phyloP scores from a whole-genome alignment of 1,140 invertebrate species.

The Tribolium castaneum region DNA sequence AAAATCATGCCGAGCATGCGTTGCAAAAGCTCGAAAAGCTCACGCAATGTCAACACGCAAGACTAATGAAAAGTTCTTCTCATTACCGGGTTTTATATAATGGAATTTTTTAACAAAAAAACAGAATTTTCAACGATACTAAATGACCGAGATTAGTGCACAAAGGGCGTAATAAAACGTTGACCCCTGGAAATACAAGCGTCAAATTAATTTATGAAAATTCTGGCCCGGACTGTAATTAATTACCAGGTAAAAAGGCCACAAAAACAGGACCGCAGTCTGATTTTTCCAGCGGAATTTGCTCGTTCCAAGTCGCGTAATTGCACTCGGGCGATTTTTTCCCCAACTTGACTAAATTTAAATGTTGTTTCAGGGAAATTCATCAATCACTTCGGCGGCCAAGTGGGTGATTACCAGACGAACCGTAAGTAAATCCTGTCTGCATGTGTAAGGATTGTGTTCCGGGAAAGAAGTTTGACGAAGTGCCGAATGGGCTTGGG shows the following conservation, averaged over 20 bases:
- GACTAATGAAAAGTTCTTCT: constrained; percentile 38
- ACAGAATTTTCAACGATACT: constrained; percentile 6
- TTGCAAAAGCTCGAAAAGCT: constrained; percentile 7
- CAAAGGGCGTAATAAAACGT: constrained; percentile 25
- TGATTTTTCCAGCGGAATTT: constrained; percentile 21
- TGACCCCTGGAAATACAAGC: constrained; percentile 14
- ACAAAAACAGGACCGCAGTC: constrained; percentile 17
- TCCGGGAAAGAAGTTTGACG: background rate
- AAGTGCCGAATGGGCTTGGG: background rate
- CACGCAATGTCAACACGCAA: constrained; percentile 40
- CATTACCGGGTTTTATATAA: constrained; percentile 36
- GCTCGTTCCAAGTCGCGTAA: constrained; percentile 22
- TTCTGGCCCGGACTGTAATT: constrained; percentile 5
- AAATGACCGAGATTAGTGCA: constrained; percentile 23
- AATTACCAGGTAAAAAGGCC: constrained; percentile 38
- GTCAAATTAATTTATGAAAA: constrained; percentile 36
- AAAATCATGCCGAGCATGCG: constrained; percentile 34
- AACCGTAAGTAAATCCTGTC: constrained; percentile 55
- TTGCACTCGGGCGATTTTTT: constrained; percentile 17
- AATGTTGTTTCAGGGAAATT: constrained; percentile 58
- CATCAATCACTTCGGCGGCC: constrained; percentile 57
- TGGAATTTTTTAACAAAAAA: constrained; percentile 38
- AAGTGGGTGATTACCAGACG: constrained; percentile 55
- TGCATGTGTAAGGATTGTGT: constrained; percentile 7
- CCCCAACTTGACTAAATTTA: constrained; percentile 37